Evolutionary conservation across 1,140 invertebrate species (phyloP).

Genomic region (Stegodyphus mimosarum): DNA sequence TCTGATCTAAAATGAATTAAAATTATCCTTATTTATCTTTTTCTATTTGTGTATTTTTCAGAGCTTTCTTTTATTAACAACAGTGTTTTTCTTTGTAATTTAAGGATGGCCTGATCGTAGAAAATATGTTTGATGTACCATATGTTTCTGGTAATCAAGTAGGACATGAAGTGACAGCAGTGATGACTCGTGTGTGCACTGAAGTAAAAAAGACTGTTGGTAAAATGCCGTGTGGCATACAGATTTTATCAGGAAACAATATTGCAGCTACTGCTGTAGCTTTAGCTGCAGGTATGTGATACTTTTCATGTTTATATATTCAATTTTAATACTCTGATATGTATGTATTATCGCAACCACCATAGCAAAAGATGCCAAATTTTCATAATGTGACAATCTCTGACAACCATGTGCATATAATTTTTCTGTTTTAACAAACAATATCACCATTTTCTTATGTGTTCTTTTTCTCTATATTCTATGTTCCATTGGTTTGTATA

Average conservation of each 20-base stretch:
- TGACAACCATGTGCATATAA: too few species aligned
- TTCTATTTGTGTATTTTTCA: slow-evolving; percentile 45
- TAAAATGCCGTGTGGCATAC: slow-evolving; percentile 74
- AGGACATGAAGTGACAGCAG: slow-evolving; percentile 77
- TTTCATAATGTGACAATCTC: too few species aligned
- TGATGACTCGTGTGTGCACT: slow-evolving; percentile 76
- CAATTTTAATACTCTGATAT: too few species aligned
- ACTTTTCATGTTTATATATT: neutral
- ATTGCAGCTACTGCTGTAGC: slow-evolving; percentile 81
- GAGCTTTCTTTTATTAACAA: neutral
- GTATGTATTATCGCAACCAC: too few species aligned
- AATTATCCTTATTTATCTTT: neutral
- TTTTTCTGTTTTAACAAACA: too few species aligned
- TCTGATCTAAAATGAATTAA: neutral
- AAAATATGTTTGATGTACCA: slow-evolving; percentile 90
- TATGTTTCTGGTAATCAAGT: slow-evolving; percentile 75
- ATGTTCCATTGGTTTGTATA: too few species aligned
- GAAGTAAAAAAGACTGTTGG: slow-evolving; percentile 72
- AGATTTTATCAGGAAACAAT: slow-evolving; percentile 82
- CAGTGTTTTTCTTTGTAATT: slow-evolving; percentile 39
- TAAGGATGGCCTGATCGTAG: slow-evolving; percentile 82
- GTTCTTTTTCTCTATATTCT: too few species aligned
- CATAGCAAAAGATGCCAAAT: too few species aligned
- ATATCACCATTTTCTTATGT: too few species aligned
- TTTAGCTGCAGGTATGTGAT: slow-evolving; percentile 72